Evolutionary conservation across 2,888 invertebrate species (phyloP).

Genomic region (Chrysolina oricalcia): DNA sequence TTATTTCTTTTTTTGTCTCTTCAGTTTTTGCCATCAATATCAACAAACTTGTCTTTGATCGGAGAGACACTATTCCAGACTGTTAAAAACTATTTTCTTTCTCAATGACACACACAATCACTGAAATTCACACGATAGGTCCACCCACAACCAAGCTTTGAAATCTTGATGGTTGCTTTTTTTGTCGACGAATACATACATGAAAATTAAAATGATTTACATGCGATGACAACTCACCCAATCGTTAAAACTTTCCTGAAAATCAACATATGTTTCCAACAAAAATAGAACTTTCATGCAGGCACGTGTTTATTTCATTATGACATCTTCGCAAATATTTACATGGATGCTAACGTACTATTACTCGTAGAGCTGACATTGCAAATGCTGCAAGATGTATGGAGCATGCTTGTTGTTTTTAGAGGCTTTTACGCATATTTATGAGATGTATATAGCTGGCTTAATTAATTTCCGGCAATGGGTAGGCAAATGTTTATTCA

Average conservation of each 20-base stretch:
- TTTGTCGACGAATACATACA: neutral
- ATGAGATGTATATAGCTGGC: slow-evolving; percentile 44
- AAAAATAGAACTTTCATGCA: neutral
- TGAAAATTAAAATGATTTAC: neutral
- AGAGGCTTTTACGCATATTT: slow-evolving; percentile 51
- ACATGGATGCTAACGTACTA: neutral
- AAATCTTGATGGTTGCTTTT: too few species aligned
- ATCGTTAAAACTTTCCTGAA: neutral
- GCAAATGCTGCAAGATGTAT: slow-evolving; percentile 40
- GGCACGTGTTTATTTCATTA: slow-evolving; percentile 1
- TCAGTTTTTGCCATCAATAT: too few species aligned
- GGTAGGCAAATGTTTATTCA: slow-evolving; percentile 55
- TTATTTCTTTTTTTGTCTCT: too few species aligned
- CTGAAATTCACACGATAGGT: too few species aligned
- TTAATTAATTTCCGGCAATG: slow-evolving; percentile 57
- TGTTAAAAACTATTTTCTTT: too few species aligned
- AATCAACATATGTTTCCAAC: neutral
- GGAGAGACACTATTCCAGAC: too few species aligned
- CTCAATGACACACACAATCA: too few species aligned
- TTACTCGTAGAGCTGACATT: neutral
- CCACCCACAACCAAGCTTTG: too few species aligned
- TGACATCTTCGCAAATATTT: slow-evolving; percentile 6
- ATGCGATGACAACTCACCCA: neutral
- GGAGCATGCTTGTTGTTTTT: slow-evolving; percentile 51
- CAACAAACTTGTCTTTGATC: too few species aligned